phyloP scores from a whole-genome alignment of 2,113 vertebrate species.

The Bolborhynchus lineola region DNA sequence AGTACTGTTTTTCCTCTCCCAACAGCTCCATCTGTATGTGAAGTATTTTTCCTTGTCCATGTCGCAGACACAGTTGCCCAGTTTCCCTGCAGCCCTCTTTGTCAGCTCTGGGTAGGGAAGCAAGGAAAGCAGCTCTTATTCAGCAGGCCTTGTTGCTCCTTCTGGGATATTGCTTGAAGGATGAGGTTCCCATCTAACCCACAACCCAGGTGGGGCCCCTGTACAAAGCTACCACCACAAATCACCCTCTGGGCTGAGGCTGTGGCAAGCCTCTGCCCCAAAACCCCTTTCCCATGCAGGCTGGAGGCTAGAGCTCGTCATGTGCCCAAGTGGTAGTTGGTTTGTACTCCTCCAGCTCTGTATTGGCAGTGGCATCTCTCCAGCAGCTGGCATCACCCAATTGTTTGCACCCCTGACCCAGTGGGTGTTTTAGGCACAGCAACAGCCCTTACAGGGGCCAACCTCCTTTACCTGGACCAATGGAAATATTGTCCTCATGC shows the following conservation, averaged over 20 bases:
- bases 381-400: background rate
- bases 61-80: background rate
- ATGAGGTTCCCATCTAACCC: background rate
- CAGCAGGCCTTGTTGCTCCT: background rate
- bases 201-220: background rate
- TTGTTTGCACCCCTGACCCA: background rate
- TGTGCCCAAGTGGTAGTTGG: background rate
- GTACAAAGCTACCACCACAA: background rate
- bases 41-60: background rate
- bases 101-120: background rate
- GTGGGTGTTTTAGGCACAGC: background rate
- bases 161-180: background rate
- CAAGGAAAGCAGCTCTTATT: background rate
- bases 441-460: background rate
- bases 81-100: background rate
- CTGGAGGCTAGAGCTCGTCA: background rate
- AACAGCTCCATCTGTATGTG: background rate
- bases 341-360: background rate
- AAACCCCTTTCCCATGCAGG: background rate
- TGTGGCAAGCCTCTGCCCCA: background rate
- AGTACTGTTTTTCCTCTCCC: background rate
- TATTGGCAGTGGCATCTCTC: background rate
- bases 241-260: background rate
- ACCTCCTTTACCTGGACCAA: background rate
- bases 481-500: background rate